These are phyloP conservation scores for Musca vetustissima DNA, from an alignment of 1,140 invertebrate genomes.

Conservation along the genomic window DNA sequence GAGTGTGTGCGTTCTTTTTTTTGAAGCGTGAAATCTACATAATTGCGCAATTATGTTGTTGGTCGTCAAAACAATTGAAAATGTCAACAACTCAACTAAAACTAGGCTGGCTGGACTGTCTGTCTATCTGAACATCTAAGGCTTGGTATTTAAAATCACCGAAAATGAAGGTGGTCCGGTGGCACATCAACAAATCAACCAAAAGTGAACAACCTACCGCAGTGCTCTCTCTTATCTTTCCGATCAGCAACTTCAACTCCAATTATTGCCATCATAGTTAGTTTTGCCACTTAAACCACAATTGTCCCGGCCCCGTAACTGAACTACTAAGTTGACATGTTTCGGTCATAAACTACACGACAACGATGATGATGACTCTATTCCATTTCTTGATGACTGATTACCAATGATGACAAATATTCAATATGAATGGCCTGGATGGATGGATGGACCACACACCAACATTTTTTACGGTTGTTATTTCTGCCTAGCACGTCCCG, in stretches of 20 bases:
- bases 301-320: not conserved
- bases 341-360: slow-evolving; percentile 8
- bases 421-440: too few species aligned
- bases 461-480: too few species aligned
- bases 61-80: slow-evolving; percentile 21
- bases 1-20: not conserved
- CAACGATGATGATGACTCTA: not conserved
- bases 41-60: slow-evolving; percentile 21
- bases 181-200: too few species aligned
- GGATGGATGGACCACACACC: slow-evolving; percentile 5
- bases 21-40: slow-evolving; percentile 11
- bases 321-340: slow-evolving; percentile 4
- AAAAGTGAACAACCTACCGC: too few species aligned
- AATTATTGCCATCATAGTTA: not conserved
- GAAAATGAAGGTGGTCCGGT: too few species aligned
- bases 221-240: too few species aligned
- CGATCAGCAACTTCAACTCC: too few species aligned
- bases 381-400: too few species aligned
- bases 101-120: not conserved
- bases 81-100: slow-evolving; percentile 1
- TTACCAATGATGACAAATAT: too few species aligned
- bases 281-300: slow-evolving; percentile 3
- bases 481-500: too few species aligned
- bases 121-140: too few species aligned
- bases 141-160: too few species aligned